phyloP scores from a whole-genome alignment of 2,113 vertebrate species.

The Ginglymostoma cirratum region DNA sequence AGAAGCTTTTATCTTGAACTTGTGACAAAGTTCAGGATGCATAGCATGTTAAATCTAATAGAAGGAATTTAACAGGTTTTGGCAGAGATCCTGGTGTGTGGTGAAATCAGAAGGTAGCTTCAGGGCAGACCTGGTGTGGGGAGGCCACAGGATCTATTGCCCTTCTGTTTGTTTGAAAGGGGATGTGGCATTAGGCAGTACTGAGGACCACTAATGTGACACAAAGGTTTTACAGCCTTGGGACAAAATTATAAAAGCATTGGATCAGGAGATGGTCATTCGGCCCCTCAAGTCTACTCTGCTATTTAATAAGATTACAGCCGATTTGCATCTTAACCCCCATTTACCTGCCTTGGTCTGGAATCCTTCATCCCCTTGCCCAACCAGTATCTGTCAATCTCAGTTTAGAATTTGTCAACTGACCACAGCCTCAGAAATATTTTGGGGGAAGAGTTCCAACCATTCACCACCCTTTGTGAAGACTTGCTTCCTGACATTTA shows the following conservation, averaged over 20 bases:
- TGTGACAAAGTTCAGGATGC: background rate
- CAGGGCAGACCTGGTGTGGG: background rate
- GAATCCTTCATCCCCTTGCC: too few species aligned
- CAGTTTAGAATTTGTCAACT: too few species aligned
- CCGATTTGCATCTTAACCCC: too few species aligned
- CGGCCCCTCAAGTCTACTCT: too few species aligned
- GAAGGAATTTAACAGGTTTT: background rate
- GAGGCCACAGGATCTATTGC: too few species aligned
- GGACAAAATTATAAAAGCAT: too few species aligned
- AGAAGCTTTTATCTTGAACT: background rate
- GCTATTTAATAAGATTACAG: too few species aligned
- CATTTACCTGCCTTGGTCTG: too few species aligned
- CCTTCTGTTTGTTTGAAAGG: background rate
- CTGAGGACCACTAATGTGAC: background rate
- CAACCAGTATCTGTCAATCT: too few species aligned
- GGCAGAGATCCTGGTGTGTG: background rate
- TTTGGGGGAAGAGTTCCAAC: background rate
- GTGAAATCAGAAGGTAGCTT: background rate
- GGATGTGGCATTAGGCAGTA: background rate
- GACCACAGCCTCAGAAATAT: background rate
- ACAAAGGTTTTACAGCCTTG: background rate
- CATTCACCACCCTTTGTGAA: too few species aligned
- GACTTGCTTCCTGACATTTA: background rate
- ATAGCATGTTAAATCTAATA: background rate
- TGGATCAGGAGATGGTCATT: too few species aligned